These are phyloP conservation scores for Hyperoplus immaculatus DNA, from an alignment of 2,797 vertebrate genomes.

Conservation along the genomic window DNA sequence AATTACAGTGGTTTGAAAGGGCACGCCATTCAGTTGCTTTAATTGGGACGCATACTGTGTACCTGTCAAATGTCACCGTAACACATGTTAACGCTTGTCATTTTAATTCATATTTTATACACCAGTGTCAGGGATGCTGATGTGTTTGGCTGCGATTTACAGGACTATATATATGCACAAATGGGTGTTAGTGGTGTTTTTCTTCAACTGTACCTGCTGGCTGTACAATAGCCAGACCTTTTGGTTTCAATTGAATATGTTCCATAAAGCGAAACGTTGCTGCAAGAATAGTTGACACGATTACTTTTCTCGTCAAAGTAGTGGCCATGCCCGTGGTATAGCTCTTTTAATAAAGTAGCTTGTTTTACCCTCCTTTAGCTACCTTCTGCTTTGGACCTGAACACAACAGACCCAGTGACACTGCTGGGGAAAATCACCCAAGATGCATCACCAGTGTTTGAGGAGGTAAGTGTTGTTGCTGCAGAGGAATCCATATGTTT, in stretches of 20 bases:
- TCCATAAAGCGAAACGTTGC: neutral
- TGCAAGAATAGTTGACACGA: neutral
- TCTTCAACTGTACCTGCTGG: neutral
- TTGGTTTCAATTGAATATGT: neutral
- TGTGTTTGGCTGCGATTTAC: conserved; percentile 1
- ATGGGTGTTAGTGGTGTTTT: neutral
- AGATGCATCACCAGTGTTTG: conserved; percentile 65
- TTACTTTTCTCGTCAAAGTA: too few species aligned
- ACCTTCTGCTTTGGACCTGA: conserved; percentile 45
- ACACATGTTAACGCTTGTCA: conserved; percentile 31
- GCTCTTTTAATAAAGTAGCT: neutral
- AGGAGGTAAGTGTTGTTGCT: conserved; percentile 66
- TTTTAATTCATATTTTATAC: conserved; percentile 40
- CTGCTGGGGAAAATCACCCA: conserved; percentile 62
- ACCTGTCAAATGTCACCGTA: conserved; percentile 51
- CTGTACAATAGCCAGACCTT: neutral
- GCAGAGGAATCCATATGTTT: neutral
- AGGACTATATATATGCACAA: conserved; percentile 9
- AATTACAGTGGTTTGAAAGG: conserved; percentile 62
- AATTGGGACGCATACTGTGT: conserved; percentile 51
- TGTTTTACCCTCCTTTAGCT: conserved; percentile 60
- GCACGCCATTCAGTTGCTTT: conserved; percentile 57
- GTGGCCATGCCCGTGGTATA: neutral
- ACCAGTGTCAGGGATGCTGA: conserved; percentile 3
- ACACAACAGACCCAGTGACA: conserved; percentile 2